Evolutionary conservation across 1,140 invertebrate species (phyloP).

Genomic region (Drosophila lacertosa): DNA sequence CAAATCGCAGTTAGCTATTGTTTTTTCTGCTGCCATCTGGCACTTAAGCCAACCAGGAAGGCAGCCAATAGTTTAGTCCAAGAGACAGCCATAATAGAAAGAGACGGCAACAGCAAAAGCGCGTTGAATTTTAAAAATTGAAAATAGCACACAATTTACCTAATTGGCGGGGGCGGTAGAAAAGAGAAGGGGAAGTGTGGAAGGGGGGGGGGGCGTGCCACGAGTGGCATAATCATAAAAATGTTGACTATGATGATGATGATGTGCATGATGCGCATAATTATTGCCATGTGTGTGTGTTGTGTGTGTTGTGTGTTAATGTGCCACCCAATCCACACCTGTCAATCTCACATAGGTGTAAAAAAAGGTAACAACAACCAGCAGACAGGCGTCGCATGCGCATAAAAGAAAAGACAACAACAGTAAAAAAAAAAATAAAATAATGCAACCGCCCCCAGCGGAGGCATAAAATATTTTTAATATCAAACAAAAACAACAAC

Average conservation of each 20-base stretch:
- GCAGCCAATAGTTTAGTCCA: constrained; percentile 30
- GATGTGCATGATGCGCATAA: constrained; percentile 70
- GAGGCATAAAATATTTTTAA: constrained; percentile 69
- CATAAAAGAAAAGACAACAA: constrained; percentile 51
- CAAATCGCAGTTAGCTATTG: constrained; percentile 49
- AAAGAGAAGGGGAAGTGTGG: too few relatives aligned
- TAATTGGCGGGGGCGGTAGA: constrained; percentile 68
- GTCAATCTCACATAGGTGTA: constrained; percentile 68
- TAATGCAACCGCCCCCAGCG: constrained; percentile 24
- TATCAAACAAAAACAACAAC: constrained; percentile 59
- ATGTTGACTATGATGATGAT: constrained; percentile 70
- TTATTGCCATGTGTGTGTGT: constrained; percentile 43
- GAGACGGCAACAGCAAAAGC: constrained; percentile 26
- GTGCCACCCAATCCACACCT: constrained; percentile 51
- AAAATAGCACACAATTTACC: constrained; percentile 84
- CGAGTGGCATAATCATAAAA: constrained; percentile 57
- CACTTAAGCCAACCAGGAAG: constrained; percentile 61
- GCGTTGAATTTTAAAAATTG: constrained; percentile 72
- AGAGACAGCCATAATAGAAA: not conserved
- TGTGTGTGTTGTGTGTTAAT: constrained; percentile 31
- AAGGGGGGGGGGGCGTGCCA: constrained; percentile 7
- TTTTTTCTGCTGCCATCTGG: constrained; percentile 48
- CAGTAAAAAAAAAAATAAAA: not conserved
- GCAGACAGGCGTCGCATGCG: constrained; percentile 58
- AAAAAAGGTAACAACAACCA: constrained; percentile 33